A percentile compares a stretch with the other conserved stretches of the same genome.
These are phyloP conservation scores for Paraplagusia blochii DNA, from an alignment of 2,113 vertebrate species.

Conservation along the genomic window DNA sequence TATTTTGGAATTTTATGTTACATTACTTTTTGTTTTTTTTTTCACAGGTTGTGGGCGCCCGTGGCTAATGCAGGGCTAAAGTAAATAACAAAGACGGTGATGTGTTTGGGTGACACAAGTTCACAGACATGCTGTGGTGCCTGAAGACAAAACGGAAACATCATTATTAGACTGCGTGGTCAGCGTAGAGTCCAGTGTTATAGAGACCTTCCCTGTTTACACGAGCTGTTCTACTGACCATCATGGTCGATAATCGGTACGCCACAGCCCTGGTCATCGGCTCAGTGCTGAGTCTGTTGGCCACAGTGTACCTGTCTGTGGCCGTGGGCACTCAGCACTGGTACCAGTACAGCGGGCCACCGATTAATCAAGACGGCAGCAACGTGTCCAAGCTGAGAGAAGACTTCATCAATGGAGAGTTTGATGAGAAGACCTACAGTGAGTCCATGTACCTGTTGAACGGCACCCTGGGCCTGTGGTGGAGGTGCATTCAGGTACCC, in stretches of 20 bases:
- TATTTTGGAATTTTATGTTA: no score
- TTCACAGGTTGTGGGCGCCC: conserved; percentile 6
- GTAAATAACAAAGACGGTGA: neutral
- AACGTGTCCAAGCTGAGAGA: conserved; percentile 74
- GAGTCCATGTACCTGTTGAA: conserved; percentile 81
- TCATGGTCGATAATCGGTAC: conserved; percentile 94
- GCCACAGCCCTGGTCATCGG: conserved; percentile 95
- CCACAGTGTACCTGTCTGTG: conserved; percentile 91
- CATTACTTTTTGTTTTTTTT: neutral
- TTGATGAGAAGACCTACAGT: conserved; percentile 79
- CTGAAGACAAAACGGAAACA: conserved; percentile 11
- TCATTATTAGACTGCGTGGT: no score
- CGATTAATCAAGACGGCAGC: conserved; percentile 64
- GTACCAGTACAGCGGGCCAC: conserved; percentile 88
- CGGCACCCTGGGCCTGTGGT: conserved; percentile 89
- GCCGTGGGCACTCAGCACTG: conserved; percentile 92
- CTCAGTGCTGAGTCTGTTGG: conserved; percentile 92
- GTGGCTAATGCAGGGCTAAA: neutral
- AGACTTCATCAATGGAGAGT: conserved; percentile 74
- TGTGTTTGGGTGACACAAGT: no score
- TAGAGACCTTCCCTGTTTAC: neutral
- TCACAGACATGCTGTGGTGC: conserved; percentile 24
- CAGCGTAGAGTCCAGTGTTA: neutral
- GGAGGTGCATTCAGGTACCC: conserved; percentile 84
- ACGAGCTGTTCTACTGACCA: neutral